Percentiles rank a stretch among this genome's conserved stretches.
These are phyloP conservation scores for Leptinotarsa lineolata DNA, from an alignment of 1,140 invertebrate species.

Conservation along the genomic window DNA sequence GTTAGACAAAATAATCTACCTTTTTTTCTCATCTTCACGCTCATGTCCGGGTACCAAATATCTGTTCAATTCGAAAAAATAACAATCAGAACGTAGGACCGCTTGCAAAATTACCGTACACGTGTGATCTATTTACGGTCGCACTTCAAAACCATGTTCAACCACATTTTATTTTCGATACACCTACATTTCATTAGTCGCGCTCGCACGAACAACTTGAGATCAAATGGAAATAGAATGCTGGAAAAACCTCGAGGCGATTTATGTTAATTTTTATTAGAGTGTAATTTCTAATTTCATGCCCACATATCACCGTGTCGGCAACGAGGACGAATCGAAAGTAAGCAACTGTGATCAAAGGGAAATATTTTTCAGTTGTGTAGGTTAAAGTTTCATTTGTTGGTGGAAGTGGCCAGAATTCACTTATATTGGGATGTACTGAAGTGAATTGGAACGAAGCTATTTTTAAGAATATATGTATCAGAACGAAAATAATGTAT, in stretches of 20 bases:
- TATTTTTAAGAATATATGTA: too few species aligned
- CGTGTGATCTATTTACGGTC: background rate
- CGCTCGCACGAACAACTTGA: conserved; percentile 1
- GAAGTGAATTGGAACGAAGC: too few species aligned
- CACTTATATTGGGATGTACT: too few species aligned
- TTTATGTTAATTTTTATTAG: conserved; percentile 4
- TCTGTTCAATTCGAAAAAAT: background rate
- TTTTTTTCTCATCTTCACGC: background rate
- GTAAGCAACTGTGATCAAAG: too few species aligned
- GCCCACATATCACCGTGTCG: background rate
- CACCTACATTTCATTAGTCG: conserved; percentile 17
- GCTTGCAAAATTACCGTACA: background rate
- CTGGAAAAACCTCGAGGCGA: conserved; percentile 7
- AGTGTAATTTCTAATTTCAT: conserved; percentile 9
- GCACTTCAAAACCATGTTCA: background rate
- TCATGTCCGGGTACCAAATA: background rate
- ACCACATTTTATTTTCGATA: conserved; percentile 19
- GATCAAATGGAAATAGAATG: conserved; percentile 12
- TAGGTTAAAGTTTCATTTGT: too few species aligned
- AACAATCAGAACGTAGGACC: background rate
- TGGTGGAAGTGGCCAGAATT: too few species aligned
- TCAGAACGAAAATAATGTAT: too few species aligned
- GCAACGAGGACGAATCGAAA: background rate
- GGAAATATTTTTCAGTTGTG: too few species aligned
- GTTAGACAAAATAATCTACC: background rate